Conservation (phyloP, 2,888 invertebrate genomes). For the Nomada fabriciana region DNA sequence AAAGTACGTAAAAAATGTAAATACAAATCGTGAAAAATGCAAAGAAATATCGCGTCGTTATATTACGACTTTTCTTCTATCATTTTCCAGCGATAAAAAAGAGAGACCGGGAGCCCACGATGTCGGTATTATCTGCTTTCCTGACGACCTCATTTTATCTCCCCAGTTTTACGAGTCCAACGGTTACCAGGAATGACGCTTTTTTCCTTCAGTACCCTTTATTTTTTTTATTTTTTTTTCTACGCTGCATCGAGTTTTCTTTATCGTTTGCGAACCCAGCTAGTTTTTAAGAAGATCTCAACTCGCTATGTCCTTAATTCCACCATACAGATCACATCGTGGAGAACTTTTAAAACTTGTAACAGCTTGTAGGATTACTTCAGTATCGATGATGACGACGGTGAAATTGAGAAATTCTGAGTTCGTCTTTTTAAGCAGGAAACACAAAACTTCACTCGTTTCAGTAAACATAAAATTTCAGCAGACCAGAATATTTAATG, state of each 20-base stretch:
- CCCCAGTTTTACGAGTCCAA: conserved; percentile 31
- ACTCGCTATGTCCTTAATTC: conserved; percentile 13
- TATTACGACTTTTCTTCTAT: not conserved
- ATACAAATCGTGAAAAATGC: not conserved
- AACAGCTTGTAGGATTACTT: not conserved
- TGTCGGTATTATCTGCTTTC: conserved; percentile 43
- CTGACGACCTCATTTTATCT: conserved; percentile 36
- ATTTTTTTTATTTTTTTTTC: conserved; percentile 1
- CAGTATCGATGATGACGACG: conserved; percentile 13
- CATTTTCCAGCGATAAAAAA: conserved; percentile 9
- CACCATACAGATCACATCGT: not conserved
- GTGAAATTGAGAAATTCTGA: not conserved
- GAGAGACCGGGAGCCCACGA: conserved; percentile 10
- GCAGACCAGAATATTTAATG: no score
- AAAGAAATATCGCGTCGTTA: conserved; percentile 7
- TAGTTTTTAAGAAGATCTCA: not conserved
- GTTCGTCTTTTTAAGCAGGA: not conserved
- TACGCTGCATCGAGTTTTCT: not conserved
- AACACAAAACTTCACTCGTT: not conserved
- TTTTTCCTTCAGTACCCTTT: not conserved
- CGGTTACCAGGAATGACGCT: conserved; percentile 3
- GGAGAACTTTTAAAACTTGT: not conserved
- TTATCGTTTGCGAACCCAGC: conserved; percentile 4
- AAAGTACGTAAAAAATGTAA: not conserved
- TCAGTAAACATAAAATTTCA: no score